Conservation (phyloP, 2,888 invertebrate genomes). For the Ethmia dodecea region DNA sequence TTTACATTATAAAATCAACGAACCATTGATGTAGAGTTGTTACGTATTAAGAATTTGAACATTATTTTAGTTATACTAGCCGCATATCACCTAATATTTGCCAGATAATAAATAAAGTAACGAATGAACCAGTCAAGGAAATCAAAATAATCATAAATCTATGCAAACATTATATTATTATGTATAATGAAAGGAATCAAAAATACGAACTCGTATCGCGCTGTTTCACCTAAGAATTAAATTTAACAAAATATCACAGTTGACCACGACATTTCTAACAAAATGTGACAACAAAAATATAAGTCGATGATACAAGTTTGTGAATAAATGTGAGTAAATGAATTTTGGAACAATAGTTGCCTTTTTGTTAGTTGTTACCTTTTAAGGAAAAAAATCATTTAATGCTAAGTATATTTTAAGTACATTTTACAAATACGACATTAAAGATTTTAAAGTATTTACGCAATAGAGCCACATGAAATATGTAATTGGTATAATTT, state of each 20-base stretch:
- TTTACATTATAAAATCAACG: constrained; percentile 31
- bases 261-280: constrained; percentile 69
- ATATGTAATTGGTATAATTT: constrained; percentile 54
- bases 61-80: constrained; percentile 48
- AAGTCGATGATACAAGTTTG: constrained; percentile 35
- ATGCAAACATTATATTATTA: constrained; percentile 35
- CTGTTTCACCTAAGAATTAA: constrained; percentile 65
- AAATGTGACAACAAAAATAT: constrained; percentile 52
- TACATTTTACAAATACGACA: constrained; percentile 71
- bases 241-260: constrained; percentile 78
- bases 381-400: constrained; percentile 32
- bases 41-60: constrained; percentile 46
- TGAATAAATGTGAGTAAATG: too few relatives aligned
- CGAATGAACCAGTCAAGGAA: constrained; percentile 52
- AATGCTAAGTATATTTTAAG: constrained; percentile 61
- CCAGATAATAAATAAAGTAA: constrained; percentile 75
- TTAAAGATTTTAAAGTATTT: constrained; percentile 54
- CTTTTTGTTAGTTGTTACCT: too few relatives aligned
- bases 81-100: constrained; percentile 57
- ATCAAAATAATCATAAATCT: constrained; percentile 37
- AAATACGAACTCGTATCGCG: constrained; percentile 47
- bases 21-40: constrained; percentile 29
- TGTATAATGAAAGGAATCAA: constrained; percentile 34
- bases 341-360: constrained; percentile 23
- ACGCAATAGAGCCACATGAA: constrained; percentile 55